phyloP scores from a whole-genome alignment of 1,140 invertebrate genomes.

The Vollenhovia emeryi region DNA sequence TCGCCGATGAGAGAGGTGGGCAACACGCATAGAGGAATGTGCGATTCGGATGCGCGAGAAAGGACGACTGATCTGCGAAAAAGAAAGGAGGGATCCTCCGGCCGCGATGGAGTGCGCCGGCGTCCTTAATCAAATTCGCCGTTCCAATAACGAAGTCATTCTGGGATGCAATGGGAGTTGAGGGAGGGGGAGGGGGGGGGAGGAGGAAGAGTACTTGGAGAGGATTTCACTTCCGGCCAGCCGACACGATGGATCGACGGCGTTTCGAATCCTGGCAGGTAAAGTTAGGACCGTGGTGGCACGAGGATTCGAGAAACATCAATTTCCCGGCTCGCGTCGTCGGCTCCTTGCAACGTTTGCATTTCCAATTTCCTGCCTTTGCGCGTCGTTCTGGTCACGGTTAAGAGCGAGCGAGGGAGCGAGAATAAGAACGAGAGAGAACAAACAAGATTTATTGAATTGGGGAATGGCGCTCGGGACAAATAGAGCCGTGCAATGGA shows the following conservation, averaged over 20 bases:
- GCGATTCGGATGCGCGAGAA: neutral
- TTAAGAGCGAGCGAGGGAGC: neutral
- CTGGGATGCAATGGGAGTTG: neutral
- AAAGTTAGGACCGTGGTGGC: neutral
- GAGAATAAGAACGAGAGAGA: neutral
- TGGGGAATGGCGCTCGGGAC: neutral
- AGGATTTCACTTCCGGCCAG: constrained; percentile 56
- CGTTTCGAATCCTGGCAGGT: constrained; percentile 24
- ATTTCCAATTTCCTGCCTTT: constrained; percentile 66
- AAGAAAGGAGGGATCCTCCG: neutral
- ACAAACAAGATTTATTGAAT: constrained; percentile 30
- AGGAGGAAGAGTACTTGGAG: neutral
- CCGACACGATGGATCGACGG: constrained; percentile 12
- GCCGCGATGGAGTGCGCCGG: neutral
- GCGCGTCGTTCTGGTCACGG: constrained; percentile 1
- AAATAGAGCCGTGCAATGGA: constrained; percentile 12
- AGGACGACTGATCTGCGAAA: constrained; percentile 17
- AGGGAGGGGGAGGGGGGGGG: neutral
- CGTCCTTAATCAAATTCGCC: constrained; percentile 40
- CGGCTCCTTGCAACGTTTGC: constrained; percentile 59
- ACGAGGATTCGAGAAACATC: constrained; percentile 59
- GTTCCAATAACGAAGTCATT: constrained; percentile 49
- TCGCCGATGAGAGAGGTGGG: neutral
- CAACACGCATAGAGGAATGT: neutral
- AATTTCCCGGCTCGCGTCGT: constrained; percentile 61